These are phyloP conservation scores for Salmo trutta DNA, from an alignment of 2,797 vertebrate species.

Conservation along the genomic window DNA sequence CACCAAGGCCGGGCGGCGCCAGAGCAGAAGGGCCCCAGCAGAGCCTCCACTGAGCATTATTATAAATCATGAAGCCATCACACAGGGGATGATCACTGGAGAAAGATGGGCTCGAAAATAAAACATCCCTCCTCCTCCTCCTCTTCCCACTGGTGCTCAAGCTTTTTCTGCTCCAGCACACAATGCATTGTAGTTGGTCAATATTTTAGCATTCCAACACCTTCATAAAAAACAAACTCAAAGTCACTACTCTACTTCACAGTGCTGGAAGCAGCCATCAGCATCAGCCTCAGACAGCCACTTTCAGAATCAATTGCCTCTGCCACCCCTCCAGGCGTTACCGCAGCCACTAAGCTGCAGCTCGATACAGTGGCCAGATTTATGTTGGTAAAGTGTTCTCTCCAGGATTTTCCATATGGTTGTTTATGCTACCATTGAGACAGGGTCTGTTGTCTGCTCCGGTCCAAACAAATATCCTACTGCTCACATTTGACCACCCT, in stretches of 20 bases:
- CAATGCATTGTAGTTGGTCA: slow-evolving; percentile 24
- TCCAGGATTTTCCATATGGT: slow-evolving; percentile 30
- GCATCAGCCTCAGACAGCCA: slow-evolving; percentile 18
- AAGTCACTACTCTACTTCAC: slow-evolving; percentile 9
- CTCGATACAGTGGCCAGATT: slow-evolving; percentile 25
- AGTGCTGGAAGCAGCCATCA: slow-evolving; percentile 7
- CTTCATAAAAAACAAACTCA: slow-evolving; percentile 21
- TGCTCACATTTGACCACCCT: background rate
- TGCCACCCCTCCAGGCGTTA: slow-evolving; percentile 5
- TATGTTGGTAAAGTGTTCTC: slow-evolving; percentile 27
- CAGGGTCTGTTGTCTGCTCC: slow-evolving; percentile 9
- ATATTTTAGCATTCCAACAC: slow-evolving; percentile 36
- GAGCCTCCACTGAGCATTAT: slow-evolving; percentile 33
- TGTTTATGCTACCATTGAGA: slow-evolving; percentile 33
- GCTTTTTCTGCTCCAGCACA: slow-evolving; percentile 45
- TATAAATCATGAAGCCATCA: slow-evolving; percentile 59
- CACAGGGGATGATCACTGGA: slow-evolving; percentile 29
- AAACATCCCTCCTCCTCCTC: background rate
- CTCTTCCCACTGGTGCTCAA: slow-evolving; percentile 9
- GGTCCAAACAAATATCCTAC: slow-evolving; percentile 30
- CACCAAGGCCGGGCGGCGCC: slow-evolving; percentile 28
- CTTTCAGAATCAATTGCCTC: slow-evolving; percentile 29
- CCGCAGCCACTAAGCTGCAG: slow-evolving; percentile 4
- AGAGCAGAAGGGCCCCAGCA: background rate
- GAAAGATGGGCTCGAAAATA: slow-evolving; percentile 29